Evolutionary conservation across 1,140 invertebrate species (phyloP).

Genomic region (Phymastichus coffea): DNA sequence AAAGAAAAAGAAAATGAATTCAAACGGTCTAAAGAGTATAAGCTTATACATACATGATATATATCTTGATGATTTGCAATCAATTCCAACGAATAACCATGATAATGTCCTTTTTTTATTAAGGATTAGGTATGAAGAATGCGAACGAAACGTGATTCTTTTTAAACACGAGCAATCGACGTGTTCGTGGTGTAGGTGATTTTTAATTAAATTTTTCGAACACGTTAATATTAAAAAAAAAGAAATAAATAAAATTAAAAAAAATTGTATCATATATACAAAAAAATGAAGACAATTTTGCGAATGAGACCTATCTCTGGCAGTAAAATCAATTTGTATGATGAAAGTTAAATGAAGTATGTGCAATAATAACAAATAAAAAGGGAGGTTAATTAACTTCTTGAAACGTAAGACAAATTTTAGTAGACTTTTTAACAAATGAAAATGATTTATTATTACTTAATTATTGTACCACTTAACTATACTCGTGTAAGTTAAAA

Average conservation of each 20-base stretch:
- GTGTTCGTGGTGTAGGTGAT: slow-evolving; percentile 22
- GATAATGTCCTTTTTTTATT: slow-evolving; percentile 23
- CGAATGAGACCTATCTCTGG: slow-evolving; percentile 23
- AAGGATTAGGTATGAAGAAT: slow-evolving; percentile 12
- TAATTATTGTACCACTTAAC: slow-evolving; percentile 2
- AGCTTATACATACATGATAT: slow-evolving; percentile 19
- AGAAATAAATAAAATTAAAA: too few species aligned
- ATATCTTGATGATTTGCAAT: slow-evolving; percentile 26
- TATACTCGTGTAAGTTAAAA: slow-evolving; percentile 2
- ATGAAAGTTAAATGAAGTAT: slow-evolving; percentile 20
- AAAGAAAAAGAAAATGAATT: too few species aligned
- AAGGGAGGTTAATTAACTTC: slow-evolving; percentile 25
- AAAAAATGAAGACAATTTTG: too few species aligned
- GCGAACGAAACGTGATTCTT: slow-evolving; percentile 21
- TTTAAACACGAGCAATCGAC: slow-evolving; percentile 16
- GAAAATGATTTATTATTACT: slow-evolving; percentile 26
- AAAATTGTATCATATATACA: slow-evolving; percentile 28
- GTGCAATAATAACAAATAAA: slow-evolving; percentile 29
- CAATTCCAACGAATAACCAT: slow-evolving; percentile 28
- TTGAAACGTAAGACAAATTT: slow-evolving; percentile 27
- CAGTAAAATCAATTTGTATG: slow-evolving; percentile 27
- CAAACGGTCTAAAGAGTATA: slow-evolving; percentile 29
- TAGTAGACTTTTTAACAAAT: slow-evolving; percentile 28
- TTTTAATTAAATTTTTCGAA: slow-evolving; percentile 21
- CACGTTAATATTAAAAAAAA: slow-evolving; percentile 16